Base-by-base conservation (phyloP, 2,113 vertebrate genomes). In the Amia ocellicauda region DNA sequence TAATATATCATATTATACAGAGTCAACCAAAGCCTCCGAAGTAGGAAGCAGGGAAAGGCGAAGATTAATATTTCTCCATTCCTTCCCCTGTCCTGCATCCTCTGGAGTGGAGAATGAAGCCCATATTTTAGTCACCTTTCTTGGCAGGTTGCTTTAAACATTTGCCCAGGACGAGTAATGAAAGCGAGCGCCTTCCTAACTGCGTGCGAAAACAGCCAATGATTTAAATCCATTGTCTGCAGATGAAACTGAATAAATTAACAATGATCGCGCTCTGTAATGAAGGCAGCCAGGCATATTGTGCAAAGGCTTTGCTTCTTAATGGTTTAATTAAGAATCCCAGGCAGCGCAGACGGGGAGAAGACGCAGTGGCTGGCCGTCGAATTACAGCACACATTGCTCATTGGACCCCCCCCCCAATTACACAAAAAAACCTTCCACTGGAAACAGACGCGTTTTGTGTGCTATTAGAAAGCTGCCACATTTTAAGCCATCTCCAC, bases 291-390 rank as follows among this genome's bases (percentile, higher is more conserved):
- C 9, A 69, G 79, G 80, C 82, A 77, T 83, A 78, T 77, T 83
- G 79, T 77, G 77, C 72, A 76, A 84, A 81, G 64, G 71, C 71
- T 78, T 73, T 66, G 72, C 74, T 78, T 76, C 84, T 79, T 83
- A 89, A 86, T 82, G 80, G 77, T 84, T 86, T 84, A 78, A 87
- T 89, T 85, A 87, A 73, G 76, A 80, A 77, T 69, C 76, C 76
- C 41, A 26, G 73, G 85, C 69, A 76, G 81, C 82, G 49, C 80
- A 72, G 77, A 81, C 82, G 78, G 78, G 77, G n/a, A n/a, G n/a
- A 79, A 78, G 67, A 79, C 83, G 76, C 59, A 63, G 66, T 64
- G 51, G 24, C 40, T 60, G 68, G 67, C n/a, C n/a, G n/a, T n/a
- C n/a, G n/a, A n/a, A n/a, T n/a, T n/a, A n/a, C n/a, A n/a, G n/a